phyloP scores from a whole-genome alignment of 2,113 vertebrate species.

The Morone saxatilis region DNA sequence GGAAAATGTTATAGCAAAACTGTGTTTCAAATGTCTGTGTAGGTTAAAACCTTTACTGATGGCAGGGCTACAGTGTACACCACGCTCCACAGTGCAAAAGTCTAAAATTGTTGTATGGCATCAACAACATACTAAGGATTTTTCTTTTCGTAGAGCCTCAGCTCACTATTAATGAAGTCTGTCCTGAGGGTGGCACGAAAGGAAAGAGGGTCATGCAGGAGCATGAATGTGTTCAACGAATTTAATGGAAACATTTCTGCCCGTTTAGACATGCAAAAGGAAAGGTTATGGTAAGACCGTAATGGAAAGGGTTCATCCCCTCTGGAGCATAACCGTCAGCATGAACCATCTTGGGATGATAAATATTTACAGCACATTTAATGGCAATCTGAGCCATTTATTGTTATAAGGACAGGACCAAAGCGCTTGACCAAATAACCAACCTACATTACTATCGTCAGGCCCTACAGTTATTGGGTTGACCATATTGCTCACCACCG shows the following conservation, averaged over 20 bases:
- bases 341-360: neutral
- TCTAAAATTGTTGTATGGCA: neutral
- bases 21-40: too few relatives aligned
- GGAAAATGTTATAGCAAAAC: too few relatives aligned
- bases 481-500: slow-evolving; percentile 2
- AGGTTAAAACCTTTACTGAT: too few relatives aligned
- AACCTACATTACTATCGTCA: neutral
- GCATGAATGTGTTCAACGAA: too few relatives aligned
- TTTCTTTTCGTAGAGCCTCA: neutral
- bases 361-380: neutral
- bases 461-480: neutral
- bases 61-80: neutral
- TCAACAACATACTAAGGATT: neutral
- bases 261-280: neutral
- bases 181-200: neutral
- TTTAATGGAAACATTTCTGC: too few relatives aligned
- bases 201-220: neutral
- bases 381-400: neutral
- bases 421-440: neutral
- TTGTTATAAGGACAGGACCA: neutral
- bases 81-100: neutral
- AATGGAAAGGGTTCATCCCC: neutral
- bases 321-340: neutral
- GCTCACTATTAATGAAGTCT: neutral
- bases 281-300: neutral